These are phyloP conservation scores for Zapus hudsonius DNA, from an alignment of 2,113 vertebrate genomes.

Conservation along the genomic window DNA sequence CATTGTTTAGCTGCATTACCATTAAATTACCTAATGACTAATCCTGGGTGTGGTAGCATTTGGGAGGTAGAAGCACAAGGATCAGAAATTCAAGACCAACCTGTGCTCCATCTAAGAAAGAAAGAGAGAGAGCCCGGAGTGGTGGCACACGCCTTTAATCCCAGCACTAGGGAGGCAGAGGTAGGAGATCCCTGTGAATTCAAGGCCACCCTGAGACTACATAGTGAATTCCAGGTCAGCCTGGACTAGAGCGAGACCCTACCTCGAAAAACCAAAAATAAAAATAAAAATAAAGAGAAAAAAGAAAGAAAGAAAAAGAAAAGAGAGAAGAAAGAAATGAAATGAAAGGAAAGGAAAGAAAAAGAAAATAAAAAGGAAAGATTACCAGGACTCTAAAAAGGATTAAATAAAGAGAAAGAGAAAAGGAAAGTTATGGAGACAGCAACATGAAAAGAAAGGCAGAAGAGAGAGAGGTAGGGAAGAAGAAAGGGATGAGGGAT, in stretches of 20 bases:
- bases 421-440: background rate
- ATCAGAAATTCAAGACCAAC: background rate
- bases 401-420: background rate
- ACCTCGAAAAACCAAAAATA: background rate
- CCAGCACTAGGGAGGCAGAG: too few relatives aligned
- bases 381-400: background rate
- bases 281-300: background rate
- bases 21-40: background rate
- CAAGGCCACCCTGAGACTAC: too few relatives aligned
- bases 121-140: too few relatives aligned
- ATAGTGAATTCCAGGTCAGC: too few relatives aligned
- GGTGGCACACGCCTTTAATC: too few relatives aligned
- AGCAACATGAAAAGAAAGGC: background rate
- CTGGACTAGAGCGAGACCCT: too few relatives aligned
- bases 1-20: background rate
- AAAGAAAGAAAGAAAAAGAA: background rate
- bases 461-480: background rate
- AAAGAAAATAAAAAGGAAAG: background rate
- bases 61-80: background rate
- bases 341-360: background rate
- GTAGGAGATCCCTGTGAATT: too few relatives aligned
- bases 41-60: background rate
- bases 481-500: background rate
- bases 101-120: background rate
- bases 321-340: background rate